A percentile compares a stretch with the other conserved stretches of the same genome.
These are phyloP conservation scores for Solenodon paradoxus DNA, from an alignment of 2,113 vertebrate species.

Conservation along the genomic window DNA sequence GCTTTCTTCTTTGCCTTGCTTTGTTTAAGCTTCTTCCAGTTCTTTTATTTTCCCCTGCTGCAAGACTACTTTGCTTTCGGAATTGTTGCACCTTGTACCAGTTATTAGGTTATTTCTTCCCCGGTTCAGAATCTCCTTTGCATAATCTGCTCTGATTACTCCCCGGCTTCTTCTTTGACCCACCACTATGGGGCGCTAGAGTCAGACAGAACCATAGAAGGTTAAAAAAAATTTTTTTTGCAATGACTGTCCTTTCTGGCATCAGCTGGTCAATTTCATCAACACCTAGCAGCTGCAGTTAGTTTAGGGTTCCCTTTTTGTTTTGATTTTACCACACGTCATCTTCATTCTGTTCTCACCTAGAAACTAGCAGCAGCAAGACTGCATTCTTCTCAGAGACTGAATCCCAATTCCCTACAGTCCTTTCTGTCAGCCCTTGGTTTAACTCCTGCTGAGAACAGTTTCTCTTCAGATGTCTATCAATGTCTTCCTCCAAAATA, in stretches of 20 bases:
- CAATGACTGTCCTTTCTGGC: not conserved
- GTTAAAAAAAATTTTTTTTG: not conserved
- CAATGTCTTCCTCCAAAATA: not conserved
- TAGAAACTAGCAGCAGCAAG: not conserved
- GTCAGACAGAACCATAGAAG: not conserved
- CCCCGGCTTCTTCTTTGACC: not conserved
- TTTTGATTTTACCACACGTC: not conserved
- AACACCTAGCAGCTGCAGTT: not conserved
- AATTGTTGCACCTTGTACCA: not conserved
- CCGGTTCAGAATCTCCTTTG: not conserved
- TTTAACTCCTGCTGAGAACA: rapidly evolving
- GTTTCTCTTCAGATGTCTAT: not conserved
- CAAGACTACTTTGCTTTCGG: not conserved
- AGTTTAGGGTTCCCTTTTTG: not conserved
- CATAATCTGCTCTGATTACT: not conserved
- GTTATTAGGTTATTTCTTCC: not conserved
- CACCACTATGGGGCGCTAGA: rapidly evolving
- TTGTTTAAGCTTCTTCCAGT: not conserved
- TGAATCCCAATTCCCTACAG: not conserved
- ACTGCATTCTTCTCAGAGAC: not conserved
- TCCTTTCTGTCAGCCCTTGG: not conserved
- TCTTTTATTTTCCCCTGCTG: not conserved
- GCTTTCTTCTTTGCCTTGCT: not conserved
- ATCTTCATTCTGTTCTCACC: not conserved
- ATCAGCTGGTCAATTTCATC: not conserved